Conservation (phyloP, 2,888 invertebrate species). For the Caenorhabditis doughertyi region DNA sequence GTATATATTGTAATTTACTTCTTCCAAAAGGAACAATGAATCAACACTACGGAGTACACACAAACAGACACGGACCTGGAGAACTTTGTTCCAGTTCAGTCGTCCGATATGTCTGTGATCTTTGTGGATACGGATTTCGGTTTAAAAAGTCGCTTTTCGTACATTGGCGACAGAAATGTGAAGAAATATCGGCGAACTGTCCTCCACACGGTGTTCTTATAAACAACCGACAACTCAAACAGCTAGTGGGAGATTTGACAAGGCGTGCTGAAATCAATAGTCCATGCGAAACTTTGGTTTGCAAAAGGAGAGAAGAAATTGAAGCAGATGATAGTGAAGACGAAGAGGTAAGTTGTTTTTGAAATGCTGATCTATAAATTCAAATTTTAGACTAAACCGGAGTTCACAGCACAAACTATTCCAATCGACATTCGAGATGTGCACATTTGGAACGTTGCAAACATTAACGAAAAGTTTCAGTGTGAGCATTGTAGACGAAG, state of each 20-base stretch:
- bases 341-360: slow-evolving; percentile 19
- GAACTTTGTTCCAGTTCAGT: background rate
- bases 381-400: background rate
- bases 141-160: slow-evolving; percentile 30
- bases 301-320: background rate
- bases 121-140: slow-evolving; percentile 52
- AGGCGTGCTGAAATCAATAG: background rate
- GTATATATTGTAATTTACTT: slow-evolving; percentile 19
- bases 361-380: background rate
- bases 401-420: background rate
- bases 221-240: slow-evolving; percentile 5
- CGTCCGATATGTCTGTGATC: slow-evolving; percentile 36
- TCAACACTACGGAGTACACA: slow-evolving; percentile 18
- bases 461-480: background rate
- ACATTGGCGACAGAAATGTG: slow-evolving; percentile 33
- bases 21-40: slow-evolving; percentile 2
- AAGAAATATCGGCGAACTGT: slow-evolving; percentile 5
- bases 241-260: slow-evolving; percentile 20
- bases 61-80: background rate
- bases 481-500: background rate
- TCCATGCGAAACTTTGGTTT: background rate
- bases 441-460: slow-evolving; percentile 6
- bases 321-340: slow-evolving; percentile 6
- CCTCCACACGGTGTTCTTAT: background rate
- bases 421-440: background rate